A percentile compares a stretch with the other conserved stretches of the same genome.
phyloP scores from a whole-genome alignment of 2,888 invertebrate genomes.

The Agonopterix alstromeriana region DNA sequence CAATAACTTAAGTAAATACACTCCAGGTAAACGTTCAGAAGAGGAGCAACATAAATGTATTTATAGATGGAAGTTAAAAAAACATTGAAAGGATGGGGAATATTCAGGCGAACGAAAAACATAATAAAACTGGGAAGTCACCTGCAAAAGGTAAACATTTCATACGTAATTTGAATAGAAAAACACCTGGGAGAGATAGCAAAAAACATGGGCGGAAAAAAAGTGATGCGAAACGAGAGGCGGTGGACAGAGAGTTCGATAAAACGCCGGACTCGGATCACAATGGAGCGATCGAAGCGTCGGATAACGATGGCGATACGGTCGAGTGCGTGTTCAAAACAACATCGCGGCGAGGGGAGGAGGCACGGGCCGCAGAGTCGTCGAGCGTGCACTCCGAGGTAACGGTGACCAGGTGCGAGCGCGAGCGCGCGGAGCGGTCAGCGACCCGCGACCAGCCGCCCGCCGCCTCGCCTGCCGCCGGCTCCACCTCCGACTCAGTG shows the following conservation, averaged over 20 bases:
- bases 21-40: too few species aligned
- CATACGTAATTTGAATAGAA: slow-evolving; percentile 68
- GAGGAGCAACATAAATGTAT: too few species aligned
- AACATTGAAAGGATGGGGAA: slow-evolving; percentile 64
- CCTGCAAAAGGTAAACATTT: slow-evolving; percentile 76
- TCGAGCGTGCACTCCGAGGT: slow-evolving; percentile 58
- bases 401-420: slow-evolving; percentile 69
- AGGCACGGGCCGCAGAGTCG: slow-evolving; percentile 27
- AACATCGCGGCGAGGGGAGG: slow-evolving; percentile 40
- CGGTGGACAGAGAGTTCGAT: slow-evolving; percentile 54
- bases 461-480: slow-evolving; percentile 64
- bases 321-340: slow-evolving; percentile 64
- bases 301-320: slow-evolving; percentile 71
- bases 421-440: slow-evolving; percentile 64
- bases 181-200: slow-evolving; percentile 55
- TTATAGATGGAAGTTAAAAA: too few species aligned
- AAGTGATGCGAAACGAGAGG: slow-evolving; percentile 50
- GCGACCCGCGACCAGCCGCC: slow-evolving; percentile 59
- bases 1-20: too few species aligned
- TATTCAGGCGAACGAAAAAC: slow-evolving; percentile 70
- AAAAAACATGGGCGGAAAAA: slow-evolving; percentile 64
- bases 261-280: slow-evolving; percentile 71
- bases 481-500: slow-evolving; percentile 83
- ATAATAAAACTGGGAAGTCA: slow-evolving; percentile 70
- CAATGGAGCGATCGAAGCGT: slow-evolving; percentile 59